Evolutionary conservation across 1,140 invertebrate genomes (phyloP).

Genomic region (Sipha flava): DNA sequence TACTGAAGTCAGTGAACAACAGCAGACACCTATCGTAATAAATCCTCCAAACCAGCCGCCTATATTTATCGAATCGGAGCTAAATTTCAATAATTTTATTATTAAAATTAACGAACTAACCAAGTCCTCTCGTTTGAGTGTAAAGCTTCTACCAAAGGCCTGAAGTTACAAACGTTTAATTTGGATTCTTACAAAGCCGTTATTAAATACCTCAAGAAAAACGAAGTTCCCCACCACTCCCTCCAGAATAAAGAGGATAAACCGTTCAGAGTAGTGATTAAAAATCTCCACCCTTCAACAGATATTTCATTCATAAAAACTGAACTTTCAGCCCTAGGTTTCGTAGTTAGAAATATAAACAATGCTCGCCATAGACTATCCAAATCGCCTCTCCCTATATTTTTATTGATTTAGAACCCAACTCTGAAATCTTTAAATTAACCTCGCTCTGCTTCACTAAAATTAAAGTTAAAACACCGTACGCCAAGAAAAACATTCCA

Average conservation of each 20-base stretch:
- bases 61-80: constrained; percentile 4
- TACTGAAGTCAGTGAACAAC: neutral
- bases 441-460: constrained; percentile 13
- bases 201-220: neutral
- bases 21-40: neutral
- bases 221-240: neutral
- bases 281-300: neutral
- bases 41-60: neutral
- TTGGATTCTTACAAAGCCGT: constrained; percentile 4
- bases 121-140: neutral
- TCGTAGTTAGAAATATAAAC: neutral
- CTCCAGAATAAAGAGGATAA: neutral
- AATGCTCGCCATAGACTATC: neutral
- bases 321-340: neutral
- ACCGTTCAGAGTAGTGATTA: neutral
- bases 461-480: constrained; percentile 41
- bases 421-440: neutral
- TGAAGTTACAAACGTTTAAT: constrained; percentile 1
- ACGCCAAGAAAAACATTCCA: constrained; percentile 38
- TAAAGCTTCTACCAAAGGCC: neutral
- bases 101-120: constrained; percentile 9
- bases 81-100: neutral
- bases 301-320: neutral
- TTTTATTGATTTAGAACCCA: constrained; percentile 4
- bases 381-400: neutral